Conservation (phyloP, 2,888 invertebrate species). For the Dermolepida albohirtum region DNA sequence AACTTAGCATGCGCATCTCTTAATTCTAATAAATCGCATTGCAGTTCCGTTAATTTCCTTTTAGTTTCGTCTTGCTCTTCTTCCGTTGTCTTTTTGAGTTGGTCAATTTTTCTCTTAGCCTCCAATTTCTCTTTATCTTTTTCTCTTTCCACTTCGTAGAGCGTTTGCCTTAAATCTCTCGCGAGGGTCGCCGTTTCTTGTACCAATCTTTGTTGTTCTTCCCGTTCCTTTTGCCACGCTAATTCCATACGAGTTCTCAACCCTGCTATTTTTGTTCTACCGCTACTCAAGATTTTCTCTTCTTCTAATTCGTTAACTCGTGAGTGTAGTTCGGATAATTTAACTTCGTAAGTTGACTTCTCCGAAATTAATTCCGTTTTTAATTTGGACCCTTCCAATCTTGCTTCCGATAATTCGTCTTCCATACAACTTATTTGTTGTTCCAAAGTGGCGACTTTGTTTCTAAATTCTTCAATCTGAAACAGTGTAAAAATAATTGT, state of each 20-base stretch:
- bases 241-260: slow-evolving; percentile 88
- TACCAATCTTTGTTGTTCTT: slow-evolving; percentile 89
- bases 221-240: slow-evolving; percentile 94
- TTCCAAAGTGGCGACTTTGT: slow-evolving; percentile 79
- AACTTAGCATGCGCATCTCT: slow-evolving; percentile 93
- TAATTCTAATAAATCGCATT: slow-evolving; percentile 88
- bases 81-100: slow-evolving; percentile 84
- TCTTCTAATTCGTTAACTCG: slow-evolving; percentile 91
- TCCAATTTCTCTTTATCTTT: slow-evolving; percentile 90
- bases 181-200: slow-evolving; percentile 93
- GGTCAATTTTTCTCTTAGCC: slow-evolving; percentile 86
- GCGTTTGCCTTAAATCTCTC: slow-evolving; percentile 86
- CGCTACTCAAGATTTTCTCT: slow-evolving; percentile 84
- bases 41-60: slow-evolving; percentile 84
- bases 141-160: slow-evolving; percentile 91
- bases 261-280: slow-evolving; percentile 87
- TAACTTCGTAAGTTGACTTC: slow-evolving; percentile 86
- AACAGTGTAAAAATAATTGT: slow-evolving; percentile 29
- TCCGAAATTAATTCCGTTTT: slow-evolving; percentile 93
- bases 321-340: slow-evolving; percentile 88
- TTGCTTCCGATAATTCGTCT: slow-evolving; percentile 88
- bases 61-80: slow-evolving; percentile 92
- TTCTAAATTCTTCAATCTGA: slow-evolving; percentile 77
- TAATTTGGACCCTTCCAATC: slow-evolving; percentile 83
- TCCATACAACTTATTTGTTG: slow-evolving; percentile 88